A percentile compares a stretch with the other conserved stretches of the same genome.
These are phyloP conservation scores for Artibeus jamaicensis DNA, from an alignment of 2,797 vertebrate species.

Conservation along the genomic window DNA sequence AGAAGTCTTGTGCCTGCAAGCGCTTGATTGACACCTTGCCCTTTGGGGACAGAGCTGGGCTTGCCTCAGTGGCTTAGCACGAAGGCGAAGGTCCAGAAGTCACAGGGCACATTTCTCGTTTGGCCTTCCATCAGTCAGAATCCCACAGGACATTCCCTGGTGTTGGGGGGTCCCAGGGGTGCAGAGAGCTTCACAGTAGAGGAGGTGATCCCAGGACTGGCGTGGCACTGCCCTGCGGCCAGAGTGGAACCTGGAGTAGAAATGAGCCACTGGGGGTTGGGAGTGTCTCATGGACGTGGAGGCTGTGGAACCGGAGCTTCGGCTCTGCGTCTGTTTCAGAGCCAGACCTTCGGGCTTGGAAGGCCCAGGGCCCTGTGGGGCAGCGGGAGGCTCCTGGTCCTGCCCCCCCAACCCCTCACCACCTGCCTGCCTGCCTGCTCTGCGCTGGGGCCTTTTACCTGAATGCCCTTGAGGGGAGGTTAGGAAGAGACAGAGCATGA, in stretches of 20 bases:
- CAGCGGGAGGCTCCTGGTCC: neutral
- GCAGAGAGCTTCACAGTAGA: neutral
- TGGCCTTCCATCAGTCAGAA: neutral
- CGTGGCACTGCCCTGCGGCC: neutral
- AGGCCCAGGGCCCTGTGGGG: neutral
- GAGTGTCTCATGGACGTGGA: neutral
- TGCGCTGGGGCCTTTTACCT: too few relatives aligned
- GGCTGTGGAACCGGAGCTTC: neutral
- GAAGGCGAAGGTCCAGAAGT: neutral
- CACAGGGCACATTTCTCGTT: neutral
- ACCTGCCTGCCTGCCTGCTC: neutral
- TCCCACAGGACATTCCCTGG: neutral
- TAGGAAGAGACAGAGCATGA: neutral
- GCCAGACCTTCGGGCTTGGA: neutral
- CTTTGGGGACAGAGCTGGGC: neutral
- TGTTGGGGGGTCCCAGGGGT: neutral
- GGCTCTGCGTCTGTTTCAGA: neutral
- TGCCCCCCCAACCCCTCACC: too few relatives aligned
- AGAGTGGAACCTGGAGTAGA: neutral
- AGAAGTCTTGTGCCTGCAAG: fast-evolving
- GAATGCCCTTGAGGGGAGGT: neutral
- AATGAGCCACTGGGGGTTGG: neutral
- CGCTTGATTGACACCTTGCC: neutral
- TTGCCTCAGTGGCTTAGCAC: fast-evolving
- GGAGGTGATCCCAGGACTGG: neutral